A percentile compares a stretch with the other conserved stretches of the same genome.
Evolutionary conservation across 2,888 invertebrate species (phyloP).

Genomic region (Eupithecia vulgata): DNA sequence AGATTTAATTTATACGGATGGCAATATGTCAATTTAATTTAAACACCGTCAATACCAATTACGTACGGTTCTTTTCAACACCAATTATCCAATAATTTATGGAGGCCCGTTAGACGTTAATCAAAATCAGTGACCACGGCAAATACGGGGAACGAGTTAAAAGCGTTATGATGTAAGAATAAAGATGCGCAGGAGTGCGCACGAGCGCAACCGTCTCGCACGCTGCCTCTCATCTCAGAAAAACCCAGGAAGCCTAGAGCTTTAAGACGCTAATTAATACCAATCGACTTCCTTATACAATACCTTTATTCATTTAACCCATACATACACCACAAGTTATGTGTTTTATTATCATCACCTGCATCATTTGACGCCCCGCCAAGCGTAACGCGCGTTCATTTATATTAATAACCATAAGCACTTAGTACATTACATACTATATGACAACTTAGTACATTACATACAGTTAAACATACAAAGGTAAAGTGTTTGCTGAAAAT

Average conservation of each 20-base stretch:
- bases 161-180: constrained; percentile 67
- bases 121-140: constrained; percentile 60
- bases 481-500: constrained; percentile 14
- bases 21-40: constrained; percentile 2
- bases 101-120: constrained; percentile 62
- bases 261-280: constrained; percentile 73
- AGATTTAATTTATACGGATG: background rate
- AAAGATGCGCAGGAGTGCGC: constrained; percentile 52
- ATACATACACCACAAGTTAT: constrained; percentile 33
- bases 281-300: constrained; percentile 70
- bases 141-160: constrained; percentile 53
- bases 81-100: constrained; percentile 34
- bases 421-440: no score
- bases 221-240: constrained; percentile 53
- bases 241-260: constrained; percentile 74
- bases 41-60: constrained; percentile 7
- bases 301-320: constrained; percentile 51
- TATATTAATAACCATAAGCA: constrained; percentile 18
- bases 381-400: constrained; percentile 35
- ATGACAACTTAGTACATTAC: no score
- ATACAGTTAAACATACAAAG: no score
- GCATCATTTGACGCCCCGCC: constrained; percentile 39
- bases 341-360: constrained; percentile 9
- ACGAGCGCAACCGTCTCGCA: constrained; percentile 59
- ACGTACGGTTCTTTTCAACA: constrained; percentile 25